Evolutionary conservation across 2,113 vertebrate species (phyloP), one percentile per base, ranked within the genome.

Genomic region (Myxocyprinus asiaticus): DNA sequence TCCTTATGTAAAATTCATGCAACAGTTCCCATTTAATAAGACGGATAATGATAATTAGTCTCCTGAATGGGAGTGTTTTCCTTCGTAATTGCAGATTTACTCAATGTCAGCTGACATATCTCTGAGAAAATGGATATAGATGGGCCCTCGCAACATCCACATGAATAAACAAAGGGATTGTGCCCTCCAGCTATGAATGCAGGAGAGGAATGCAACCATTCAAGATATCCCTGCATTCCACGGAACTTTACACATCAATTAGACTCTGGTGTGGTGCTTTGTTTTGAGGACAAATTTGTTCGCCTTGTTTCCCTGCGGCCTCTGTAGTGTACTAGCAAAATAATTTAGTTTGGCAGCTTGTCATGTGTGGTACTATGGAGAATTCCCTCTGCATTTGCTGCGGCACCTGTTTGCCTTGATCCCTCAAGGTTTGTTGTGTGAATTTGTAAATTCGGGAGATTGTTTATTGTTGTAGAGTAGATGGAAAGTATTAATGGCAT

Each of bases 1-100:
- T 65, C 45, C 84, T 88, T 75, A 84, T 86, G 82, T 59, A 86
- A 83, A 88, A 87, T 90, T 88, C 78, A 78, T 82, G n/a, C 48
- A 44, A 4, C 85, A 83, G 79, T 83, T 85, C 50, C 64, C 53
- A 69, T 88, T 87, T 88, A 91, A 90, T 85, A 86, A 88, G 85
- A 81, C 79, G 42, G 82, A 87, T 88, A 86, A 88, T 85, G 61
- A 74, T 83, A 86, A 88, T 88, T 84, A 86, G 69, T 80, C 84
- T 82, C 77, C 68, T 58, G 78, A 83, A 83, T 82, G 84, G 86
- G 62, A 66, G 82, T 78, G 82, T 86, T 91, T 87, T 85, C 71
- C 82, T 85, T 86, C 48, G 70, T 82, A 82, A 14, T 76, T 70
- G 43, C 58, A 78, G 80, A 85, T 89, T 84, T 85, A 56, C 76